These are phyloP conservation scores for Buceros bicornis DNA, from an alignment of 2,797 vertebrate species.

Conservation along the genomic window DNA sequence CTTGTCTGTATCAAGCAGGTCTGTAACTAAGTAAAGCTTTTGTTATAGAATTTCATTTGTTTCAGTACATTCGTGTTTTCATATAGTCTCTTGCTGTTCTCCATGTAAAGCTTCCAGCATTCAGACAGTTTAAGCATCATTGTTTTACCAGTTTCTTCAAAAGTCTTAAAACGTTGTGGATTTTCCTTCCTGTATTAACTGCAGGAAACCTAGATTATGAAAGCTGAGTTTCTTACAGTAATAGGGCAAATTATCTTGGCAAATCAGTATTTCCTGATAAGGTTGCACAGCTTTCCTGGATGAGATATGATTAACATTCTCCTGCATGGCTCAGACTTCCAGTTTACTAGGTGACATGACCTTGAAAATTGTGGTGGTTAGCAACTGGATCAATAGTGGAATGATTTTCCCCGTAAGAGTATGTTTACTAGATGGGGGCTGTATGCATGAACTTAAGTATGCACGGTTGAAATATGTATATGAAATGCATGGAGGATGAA, in stretches of 20 bases:
- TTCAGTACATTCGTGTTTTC: background rate
- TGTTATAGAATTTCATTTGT: constrained; percentile 8
- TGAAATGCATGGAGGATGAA: background rate
- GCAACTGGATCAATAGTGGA: background rate
- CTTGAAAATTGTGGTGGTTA: background rate
- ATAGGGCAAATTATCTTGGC: background rate
- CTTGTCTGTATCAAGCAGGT: background rate
- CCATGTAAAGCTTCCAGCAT: background rate
- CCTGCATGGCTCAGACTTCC: background rate
- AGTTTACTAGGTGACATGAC: background rate
- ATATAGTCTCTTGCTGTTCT: background rate
- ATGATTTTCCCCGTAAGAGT: background rate
- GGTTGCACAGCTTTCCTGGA: background rate
- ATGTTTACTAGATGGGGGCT: background rate
- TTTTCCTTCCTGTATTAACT: background rate
- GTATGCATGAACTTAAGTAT: background rate
- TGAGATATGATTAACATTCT: background rate
- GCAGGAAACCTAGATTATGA: background rate
- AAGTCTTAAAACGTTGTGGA: background rate
- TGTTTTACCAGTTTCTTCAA: background rate
- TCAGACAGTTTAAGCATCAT: background rate
- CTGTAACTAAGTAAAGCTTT: constrained; percentile 7
- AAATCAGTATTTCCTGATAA: background rate
- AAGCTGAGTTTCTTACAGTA: background rate
- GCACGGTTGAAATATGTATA: background rate